Conservation (phyloP, 2,888 invertebrate genomes). For the Hylaea fasciaria region DNA sequence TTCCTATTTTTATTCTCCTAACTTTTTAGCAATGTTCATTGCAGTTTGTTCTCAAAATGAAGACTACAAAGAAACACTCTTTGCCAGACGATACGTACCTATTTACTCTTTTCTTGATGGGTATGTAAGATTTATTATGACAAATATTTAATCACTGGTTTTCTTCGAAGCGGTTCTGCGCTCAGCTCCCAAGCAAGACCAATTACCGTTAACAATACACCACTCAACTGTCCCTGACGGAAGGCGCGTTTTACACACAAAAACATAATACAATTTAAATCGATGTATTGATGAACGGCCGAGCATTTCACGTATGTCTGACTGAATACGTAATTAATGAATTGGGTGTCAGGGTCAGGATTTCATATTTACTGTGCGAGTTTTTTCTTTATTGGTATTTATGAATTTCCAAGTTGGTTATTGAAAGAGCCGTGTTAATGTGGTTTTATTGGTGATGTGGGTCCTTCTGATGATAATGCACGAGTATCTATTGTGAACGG, state of each 20-base stretch:
- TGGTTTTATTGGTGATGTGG: neutral
- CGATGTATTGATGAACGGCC: slow-evolving; percentile 54
- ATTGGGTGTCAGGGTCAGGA: slow-evolving; percentile 54
- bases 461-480: neutral
- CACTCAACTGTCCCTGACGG: slow-evolving; percentile 55
- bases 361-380: slow-evolving; percentile 46
- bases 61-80: neutral
- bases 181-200: slow-evolving; percentile 31
- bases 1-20: too few species aligned
- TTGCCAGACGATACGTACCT: too few species aligned
- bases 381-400: slow-evolving; percentile 45
- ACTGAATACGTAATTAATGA: slow-evolving; percentile 51
- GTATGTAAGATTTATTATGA: neutral
- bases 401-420: slow-evolving; percentile 4
- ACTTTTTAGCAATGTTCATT: too few species aligned
- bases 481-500: too few species aligned
- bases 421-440: neutral
- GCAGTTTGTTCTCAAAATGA: neutral
- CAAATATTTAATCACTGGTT: neutral
- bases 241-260: slow-evolving; percentile 52
- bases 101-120: neutral
- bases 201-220: slow-evolving; percentile 57
- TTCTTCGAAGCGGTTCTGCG: slow-evolving; percentile 21
- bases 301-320: slow-evolving; percentile 51
- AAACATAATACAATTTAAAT: slow-evolving; percentile 65